These are phyloP conservation scores for Tetragonula carbonaria DNA, from an alignment of 2,888 invertebrate species.

Conservation along the genomic window DNA sequence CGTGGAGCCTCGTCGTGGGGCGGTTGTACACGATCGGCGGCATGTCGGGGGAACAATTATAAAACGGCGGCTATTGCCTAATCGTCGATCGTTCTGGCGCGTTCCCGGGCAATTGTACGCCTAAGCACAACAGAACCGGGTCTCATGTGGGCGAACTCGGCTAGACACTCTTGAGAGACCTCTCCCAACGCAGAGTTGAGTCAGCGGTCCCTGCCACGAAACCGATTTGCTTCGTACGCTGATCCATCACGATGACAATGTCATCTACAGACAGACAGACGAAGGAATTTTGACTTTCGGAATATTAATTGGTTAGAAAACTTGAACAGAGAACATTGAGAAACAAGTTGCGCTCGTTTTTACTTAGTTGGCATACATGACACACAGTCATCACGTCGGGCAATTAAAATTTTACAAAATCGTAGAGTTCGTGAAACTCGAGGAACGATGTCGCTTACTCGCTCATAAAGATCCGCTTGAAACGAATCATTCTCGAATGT, in stretches of 20 bases:
- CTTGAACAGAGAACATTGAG: neutral
- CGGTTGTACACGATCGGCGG: slow-evolving; percentile 46
- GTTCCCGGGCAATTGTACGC: slow-evolving; percentile 69
- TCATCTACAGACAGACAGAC: slow-evolving; percentile 15
- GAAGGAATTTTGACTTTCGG: neutral
- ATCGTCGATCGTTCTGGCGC: slow-evolving; percentile 59
- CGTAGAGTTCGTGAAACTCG: no score
- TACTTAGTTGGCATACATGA: no score
- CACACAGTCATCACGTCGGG: no score
- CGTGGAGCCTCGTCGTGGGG: slow-evolving; percentile 10
- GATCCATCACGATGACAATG: slow-evolving; percentile 35
- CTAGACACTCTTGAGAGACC: slow-evolving; percentile 68
- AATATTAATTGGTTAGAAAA: neutral
- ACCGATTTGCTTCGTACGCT: slow-evolving; percentile 39
- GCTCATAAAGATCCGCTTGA: no score
- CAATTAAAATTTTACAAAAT: no score
- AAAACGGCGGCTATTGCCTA: slow-evolving; percentile 70
- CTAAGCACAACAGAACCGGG: slow-evolving; percentile 64
- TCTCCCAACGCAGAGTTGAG: slow-evolving; percentile 65
- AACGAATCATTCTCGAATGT: no score
- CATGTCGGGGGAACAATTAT: slow-evolving; percentile 67
- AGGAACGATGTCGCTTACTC: no score
- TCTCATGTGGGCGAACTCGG: slow-evolving; percentile 72
- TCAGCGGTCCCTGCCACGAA: slow-evolving; percentile 67
- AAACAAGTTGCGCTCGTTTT: neutral